Percentiles rank a stretch among this genome's conserved stretches.
Evolutionary conservation across 2,797 vertebrate genomes (phyloP).

Genomic region (Lerista edwardsae): DNA sequence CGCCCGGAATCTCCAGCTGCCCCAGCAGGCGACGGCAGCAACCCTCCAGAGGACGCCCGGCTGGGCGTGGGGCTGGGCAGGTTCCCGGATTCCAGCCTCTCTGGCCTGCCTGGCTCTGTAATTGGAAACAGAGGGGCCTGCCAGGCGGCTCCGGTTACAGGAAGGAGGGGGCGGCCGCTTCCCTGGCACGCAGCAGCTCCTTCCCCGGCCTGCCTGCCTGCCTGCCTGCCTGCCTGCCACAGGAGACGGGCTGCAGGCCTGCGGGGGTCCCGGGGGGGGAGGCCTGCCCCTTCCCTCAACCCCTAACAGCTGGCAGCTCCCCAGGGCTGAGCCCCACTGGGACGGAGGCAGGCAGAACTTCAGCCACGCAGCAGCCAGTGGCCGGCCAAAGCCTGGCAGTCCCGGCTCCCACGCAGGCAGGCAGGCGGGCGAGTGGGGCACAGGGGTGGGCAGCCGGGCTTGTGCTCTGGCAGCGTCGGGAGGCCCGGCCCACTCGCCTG

Average conservation of each 20-base stretch:
- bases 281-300: constrained; percentile 36
- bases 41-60: constrained; percentile 31
- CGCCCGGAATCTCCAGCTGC: constrained; percentile 16
- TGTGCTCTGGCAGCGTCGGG: not conserved
- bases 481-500: not conserved
- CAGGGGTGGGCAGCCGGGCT: not conserved
- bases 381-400: not conserved
- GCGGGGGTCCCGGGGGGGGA: not conserved
- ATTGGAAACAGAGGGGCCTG: constrained; percentile 68
- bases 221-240: no score
- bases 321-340: constrained; percentile 58
- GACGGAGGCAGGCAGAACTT: constrained; percentile 39
- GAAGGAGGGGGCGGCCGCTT: constrained; percentile 47
- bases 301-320: constrained; percentile 56
- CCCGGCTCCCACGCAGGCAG: constrained; percentile 14
- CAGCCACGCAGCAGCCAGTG: constrained; percentile 59
- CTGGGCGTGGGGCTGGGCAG: constrained; percentile 65
- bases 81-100: constrained; percentile 70
- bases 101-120: constrained; percentile 36
- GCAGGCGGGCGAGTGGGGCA: no score
- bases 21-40: not conserved
- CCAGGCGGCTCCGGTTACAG: not conserved
- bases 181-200: not conserved
- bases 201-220: not conserved
- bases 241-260: no score